Percentiles rank a stretch among this genome's conserved stretches.
phyloP scores from a whole-genome alignment of 2,888 invertebrate species.

The Papilio gigon region DNA sequence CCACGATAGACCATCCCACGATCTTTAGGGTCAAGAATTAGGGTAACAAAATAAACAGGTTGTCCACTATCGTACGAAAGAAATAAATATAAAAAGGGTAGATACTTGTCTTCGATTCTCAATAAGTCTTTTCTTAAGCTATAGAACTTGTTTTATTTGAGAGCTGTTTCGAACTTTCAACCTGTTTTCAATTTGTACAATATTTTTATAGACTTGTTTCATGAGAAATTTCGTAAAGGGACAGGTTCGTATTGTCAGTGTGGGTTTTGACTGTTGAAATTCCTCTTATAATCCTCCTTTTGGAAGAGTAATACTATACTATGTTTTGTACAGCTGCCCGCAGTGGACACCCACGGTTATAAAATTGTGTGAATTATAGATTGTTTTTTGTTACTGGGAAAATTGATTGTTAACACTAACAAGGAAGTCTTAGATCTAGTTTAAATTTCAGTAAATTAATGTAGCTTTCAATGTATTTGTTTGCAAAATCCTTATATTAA shows the following conservation, averaged over 20 bases:
- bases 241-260: not conserved
- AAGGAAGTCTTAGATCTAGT: no score
- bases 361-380: no score
- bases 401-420: no score
- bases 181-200: slow-evolving; percentile 18
- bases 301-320: no score
- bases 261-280: not conserved
- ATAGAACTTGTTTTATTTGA: slow-evolving; percentile 23
- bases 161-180: not conserved
- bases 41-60: slow-evolving; percentile 23
- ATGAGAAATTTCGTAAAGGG: slow-evolving; percentile 10
- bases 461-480: no score
- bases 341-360: no score
- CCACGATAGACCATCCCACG: slow-evolving; percentile 25
- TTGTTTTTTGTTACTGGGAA: no score
- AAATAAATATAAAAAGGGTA: slow-evolving; percentile 17
- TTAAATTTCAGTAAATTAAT: no score
- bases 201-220: slow-evolving; percentile 13
- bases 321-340: not conserved
- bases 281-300: no score
- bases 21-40: slow-evolving; percentile 32
- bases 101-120: slow-evolving; percentile 10
- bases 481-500: no score
- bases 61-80: not conserved
- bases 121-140: slow-evolving; percentile 21